A percentile compares a stretch with the other conserved stretches of the same genome.
These are phyloP conservation scores for Drosophila differens DNA, from an alignment of 2,888 invertebrate species.

Conservation along the genomic window DNA sequence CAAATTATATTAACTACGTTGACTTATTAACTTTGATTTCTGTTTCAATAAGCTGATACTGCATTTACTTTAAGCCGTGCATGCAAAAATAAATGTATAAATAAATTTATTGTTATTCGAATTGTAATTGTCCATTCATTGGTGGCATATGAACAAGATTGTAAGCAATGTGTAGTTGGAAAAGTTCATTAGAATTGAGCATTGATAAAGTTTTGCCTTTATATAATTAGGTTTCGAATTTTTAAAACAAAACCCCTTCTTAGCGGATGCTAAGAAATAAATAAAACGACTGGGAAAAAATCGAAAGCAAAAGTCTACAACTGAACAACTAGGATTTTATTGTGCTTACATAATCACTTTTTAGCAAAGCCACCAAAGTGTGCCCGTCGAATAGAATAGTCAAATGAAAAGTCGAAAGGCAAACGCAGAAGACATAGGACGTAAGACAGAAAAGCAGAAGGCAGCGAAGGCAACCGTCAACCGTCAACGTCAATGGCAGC, in stretches of 20 bases:
- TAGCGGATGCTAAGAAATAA: neutral
- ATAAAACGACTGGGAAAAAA: neutral
- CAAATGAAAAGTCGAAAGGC: slow-evolving; percentile 54
- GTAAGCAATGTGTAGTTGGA: neutral
- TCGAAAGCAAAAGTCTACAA: slow-evolving; percentile 27
- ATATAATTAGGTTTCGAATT: neutral
- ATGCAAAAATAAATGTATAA: neutral
- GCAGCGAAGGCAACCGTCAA: slow-evolving; percentile 19
- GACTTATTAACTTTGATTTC: neutral
- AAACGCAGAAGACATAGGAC: slow-evolving; percentile 25
- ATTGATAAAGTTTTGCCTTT: neutral
- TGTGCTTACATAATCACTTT: slow-evolving; percentile 61
- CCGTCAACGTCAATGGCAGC: slow-evolving; percentile 48
- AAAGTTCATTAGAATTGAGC: neutral
- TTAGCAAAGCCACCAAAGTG: slow-evolving; percentile 36
- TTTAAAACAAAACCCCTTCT: neutral
- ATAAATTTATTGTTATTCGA: neutral
- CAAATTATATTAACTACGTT: neutral
- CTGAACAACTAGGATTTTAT: slow-evolving; percentile 57
- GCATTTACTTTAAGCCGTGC: neutral
- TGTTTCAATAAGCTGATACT: neutral
- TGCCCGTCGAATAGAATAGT: slow-evolving; percentile 34
- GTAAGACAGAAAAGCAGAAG: neutral
- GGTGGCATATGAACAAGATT: neutral
- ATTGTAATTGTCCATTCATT: neutral